These are phyloP conservation scores for Scortum barcoo DNA, from an alignment of 2,113 vertebrate species.

Conservation along the genomic window DNA sequence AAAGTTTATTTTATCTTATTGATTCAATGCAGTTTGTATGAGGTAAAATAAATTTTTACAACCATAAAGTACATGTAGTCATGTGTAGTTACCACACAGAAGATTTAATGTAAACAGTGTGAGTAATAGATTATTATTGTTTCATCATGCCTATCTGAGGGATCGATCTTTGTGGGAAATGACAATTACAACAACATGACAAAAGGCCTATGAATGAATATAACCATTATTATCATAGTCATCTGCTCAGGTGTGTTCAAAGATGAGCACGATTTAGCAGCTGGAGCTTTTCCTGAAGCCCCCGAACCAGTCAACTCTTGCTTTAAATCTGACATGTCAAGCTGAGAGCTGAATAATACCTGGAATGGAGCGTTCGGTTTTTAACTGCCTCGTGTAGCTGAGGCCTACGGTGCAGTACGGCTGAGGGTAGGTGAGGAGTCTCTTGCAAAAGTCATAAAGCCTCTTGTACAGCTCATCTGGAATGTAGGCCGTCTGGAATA, in stretches of 20 bases:
- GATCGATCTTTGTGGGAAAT: neutral
- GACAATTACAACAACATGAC: neutral
- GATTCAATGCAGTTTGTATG: neutral
- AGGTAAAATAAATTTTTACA: neutral
- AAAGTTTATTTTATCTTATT: no score
- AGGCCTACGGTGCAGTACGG: slow-evolving; percentile 92
- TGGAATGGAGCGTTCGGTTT: slow-evolving; percentile 86
- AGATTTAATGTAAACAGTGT: neutral
- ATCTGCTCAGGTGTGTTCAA: neutral
- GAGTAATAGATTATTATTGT: neutral
- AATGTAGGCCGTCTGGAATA: slow-evolving; percentile 87
- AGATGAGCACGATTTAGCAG: neutral
- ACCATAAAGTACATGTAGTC: neutral
- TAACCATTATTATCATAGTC: neutral
- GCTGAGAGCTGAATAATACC: slow-evolving; percentile 73
- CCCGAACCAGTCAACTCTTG: neutral
- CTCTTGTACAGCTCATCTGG: slow-evolving; percentile 89
- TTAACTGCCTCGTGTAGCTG: slow-evolving; percentile 88
- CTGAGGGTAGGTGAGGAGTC: slow-evolving; percentile 89
- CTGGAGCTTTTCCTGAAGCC: neutral
- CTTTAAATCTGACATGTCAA: neutral
- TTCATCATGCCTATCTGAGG: neutral
- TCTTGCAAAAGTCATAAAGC: slow-evolving; percentile 91
- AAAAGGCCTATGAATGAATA: neutral
- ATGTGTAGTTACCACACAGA: neutral